Evolutionary conservation across 2,888 invertebrate species (phyloP).

Genomic region (Orthosia gracilis): DNA sequence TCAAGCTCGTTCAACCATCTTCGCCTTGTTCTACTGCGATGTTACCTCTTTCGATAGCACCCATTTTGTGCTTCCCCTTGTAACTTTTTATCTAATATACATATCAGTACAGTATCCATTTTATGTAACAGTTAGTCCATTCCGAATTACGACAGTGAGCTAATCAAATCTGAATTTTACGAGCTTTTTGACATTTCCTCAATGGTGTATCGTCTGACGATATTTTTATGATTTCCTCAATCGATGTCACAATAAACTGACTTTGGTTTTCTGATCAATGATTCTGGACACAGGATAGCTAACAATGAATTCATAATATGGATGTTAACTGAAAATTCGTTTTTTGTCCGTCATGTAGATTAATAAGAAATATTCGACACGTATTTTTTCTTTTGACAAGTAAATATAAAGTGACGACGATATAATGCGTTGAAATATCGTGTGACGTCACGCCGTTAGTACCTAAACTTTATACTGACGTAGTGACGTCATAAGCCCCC

Average conservation of each 20-base stretch:
- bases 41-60: not conserved
- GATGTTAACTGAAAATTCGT: no score
- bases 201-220: conserved; percentile 33
- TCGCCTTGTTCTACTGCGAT: not conserved
- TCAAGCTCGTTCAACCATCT: not conserved
- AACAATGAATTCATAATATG: not conserved
- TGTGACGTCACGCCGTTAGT: no score
- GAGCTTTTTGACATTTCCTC: conserved; percentile 54
- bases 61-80: not conserved
- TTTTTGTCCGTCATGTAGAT: no score
- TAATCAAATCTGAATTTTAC: conserved; percentile 54
- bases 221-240: conserved; percentile 54
- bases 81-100: not conserved
- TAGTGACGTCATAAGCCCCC: no score
- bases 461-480: no score
- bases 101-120: conserved; percentile 8
- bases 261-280: conserved; percentile 16
- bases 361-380: no score
- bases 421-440: no score
- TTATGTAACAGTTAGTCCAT: conserved; percentile 46
- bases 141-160: conserved; percentile 45
- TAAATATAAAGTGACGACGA: no score
- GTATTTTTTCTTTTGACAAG: no score
- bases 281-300: conserved; percentile 1
- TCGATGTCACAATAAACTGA: conserved; percentile 31